A percentile compares a stretch with the other conserved stretches of the same genome.
Evolutionary conservation across 2,797 vertebrate genomes (phyloP).

Genomic region (Onychomys arenicola): DNA sequence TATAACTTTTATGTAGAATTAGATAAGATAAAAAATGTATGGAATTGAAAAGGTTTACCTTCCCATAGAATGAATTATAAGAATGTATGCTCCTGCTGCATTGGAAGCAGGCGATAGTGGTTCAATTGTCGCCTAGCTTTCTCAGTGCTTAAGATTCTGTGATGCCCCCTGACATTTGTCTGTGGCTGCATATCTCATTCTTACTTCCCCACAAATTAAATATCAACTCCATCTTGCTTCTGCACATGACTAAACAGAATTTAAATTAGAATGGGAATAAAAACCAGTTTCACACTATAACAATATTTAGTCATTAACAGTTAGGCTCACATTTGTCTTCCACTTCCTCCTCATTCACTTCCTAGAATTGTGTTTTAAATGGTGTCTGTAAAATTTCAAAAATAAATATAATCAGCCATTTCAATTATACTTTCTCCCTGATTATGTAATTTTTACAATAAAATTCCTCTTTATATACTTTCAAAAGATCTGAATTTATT

Average conservation of each 20-base stretch:
- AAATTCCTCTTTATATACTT: background rate
- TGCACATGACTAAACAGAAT: background rate
- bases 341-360: background rate
- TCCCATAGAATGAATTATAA: background rate
- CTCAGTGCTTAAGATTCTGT: background rate
- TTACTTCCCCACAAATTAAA: fast-evolving
- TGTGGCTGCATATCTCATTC: background rate
- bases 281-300: background rate
- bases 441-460: background rate
- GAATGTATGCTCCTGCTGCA: background rate
- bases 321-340: background rate
- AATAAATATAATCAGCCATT: background rate
- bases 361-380: background rate
- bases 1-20: background rate
- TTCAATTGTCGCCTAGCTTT: background rate
- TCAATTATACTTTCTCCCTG: background rate
- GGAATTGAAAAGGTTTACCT: background rate
- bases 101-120: background rate
- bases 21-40: background rate
- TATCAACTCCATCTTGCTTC: background rate
- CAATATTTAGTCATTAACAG: background rate
- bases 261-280: background rate
- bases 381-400: background rate
- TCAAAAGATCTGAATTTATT: background rate
- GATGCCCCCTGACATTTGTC: background rate